Percentiles rank a stretch among this genome's conserved stretches.
phyloP scores from a whole-genome alignment of 2,797 vertebrate species.

The Distichodus sexfasciatus region DNA sequence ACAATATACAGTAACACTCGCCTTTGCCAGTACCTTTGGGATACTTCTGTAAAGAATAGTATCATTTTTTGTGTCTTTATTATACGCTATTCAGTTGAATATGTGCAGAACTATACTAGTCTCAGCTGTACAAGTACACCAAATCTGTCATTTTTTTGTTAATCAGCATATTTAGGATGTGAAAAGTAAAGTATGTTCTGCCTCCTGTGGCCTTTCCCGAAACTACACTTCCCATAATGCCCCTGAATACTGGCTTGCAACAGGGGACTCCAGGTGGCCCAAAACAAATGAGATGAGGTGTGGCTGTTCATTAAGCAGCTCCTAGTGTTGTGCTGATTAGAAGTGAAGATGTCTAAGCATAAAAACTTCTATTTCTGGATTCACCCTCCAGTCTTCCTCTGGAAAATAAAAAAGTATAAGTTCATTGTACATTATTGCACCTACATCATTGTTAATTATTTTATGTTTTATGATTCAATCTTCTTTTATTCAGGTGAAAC shows the following conservation, averaged over 20 bases:
- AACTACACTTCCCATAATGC: neutral
- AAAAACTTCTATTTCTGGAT: neutral
- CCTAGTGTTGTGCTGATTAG: neutral
- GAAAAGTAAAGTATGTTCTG: neutral
- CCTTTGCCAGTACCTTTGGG: constrained; percentile 5
- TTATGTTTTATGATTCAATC: no score
- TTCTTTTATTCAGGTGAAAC: no score
- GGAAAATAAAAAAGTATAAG: no score
- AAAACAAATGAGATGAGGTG: constrained; percentile 1
- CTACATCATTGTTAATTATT: no score
- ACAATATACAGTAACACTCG: no score
- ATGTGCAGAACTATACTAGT: no score
- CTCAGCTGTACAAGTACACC: neutral
- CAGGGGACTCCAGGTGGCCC: neutral
- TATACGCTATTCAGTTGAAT: no score
- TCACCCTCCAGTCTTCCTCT: neutral
- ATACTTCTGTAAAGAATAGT: no score
- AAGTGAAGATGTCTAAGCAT: neutral
- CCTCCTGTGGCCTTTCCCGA: neutral
- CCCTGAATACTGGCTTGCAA: neutral
- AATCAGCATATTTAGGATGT: neutral
- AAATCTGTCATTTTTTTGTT: neutral
- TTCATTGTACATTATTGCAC: no score
- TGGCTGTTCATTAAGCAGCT: neutral
- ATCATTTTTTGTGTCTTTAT: no score